Base-by-base conservation (phyloP, 1,140 invertebrate species). In the Drosophila pachea region DNA sequence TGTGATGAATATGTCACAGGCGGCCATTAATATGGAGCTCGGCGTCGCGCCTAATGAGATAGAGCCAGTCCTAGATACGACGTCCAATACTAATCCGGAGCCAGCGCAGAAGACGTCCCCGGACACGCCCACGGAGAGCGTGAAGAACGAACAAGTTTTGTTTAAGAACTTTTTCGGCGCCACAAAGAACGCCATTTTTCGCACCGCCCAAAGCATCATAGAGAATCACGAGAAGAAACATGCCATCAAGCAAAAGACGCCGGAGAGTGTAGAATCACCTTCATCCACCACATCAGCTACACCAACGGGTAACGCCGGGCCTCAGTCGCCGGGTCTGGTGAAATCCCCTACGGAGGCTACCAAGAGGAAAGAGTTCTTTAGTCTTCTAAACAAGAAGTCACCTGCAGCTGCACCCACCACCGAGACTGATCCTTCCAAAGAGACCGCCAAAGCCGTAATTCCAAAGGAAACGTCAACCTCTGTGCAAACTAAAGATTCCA, bases 161-260 rank as follows among this genome's bases (percentile, higher is more conserved):
- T 89, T 89, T n/a, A 89, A 89, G 45, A 89, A 84, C 48, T 89
- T 89, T 50, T 89, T 89, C 48, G 88, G 88, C 5, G 88, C 88
- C 53, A 89, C 88, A 4, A 89, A 89, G 65, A 89, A 89, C 59
- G 89, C 89, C 0, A 89, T 89, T n/a, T 89, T 89, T 40, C 88
- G 89, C 29, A 89, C 89, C 7, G 89, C 89, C 12, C 89, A 89
- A 35, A 89, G 89, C 67, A 89, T 89, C 5, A 89, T 89, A 5
- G 89, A 89, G 22, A 89, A 89, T 55, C 89, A 89, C 47, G 89
- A 89, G 60, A 89, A 89, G 49, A 89, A 89, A 60, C 86, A 88
- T 69, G 82, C 89, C 4, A 75, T 83, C 52, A 89, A 89, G 54
- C 87, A 86, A 36, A 89, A 89, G 40, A 66, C 16, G 4, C 58